phyloP scores from a whole-genome alignment of 2,888 invertebrate species.

The Pollenia griseotomentosa region DNA sequence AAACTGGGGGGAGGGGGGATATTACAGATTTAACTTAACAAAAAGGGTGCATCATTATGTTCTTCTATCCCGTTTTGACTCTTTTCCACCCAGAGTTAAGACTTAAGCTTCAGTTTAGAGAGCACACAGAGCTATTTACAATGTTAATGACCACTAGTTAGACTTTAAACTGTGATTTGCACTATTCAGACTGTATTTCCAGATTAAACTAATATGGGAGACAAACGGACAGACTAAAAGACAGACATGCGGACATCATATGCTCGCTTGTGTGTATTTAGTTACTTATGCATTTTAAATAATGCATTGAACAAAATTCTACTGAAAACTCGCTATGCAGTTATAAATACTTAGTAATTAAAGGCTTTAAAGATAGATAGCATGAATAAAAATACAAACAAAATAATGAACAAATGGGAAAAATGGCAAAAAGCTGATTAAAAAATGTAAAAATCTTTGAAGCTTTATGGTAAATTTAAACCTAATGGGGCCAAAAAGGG shows the following conservation, averaged over 20 bases:
- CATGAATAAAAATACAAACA: constrained; percentile 54
- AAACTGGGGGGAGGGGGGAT: neutral
- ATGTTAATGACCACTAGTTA: constrained; percentile 75
- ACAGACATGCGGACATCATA: constrained; percentile 9
- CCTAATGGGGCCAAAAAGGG: constrained; percentile 10
- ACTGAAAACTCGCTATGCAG: constrained; percentile 52
- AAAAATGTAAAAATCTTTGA: constrained; percentile 35
- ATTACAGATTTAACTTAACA: constrained; percentile 6
- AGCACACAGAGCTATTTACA: constrained; percentile 56
- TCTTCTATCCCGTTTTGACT: neutral
- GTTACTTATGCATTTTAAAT: constrained; percentile 25
- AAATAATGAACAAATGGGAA: neutral
- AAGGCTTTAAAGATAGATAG: constrained; percentile 68
- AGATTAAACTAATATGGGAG: constrained; percentile 67
- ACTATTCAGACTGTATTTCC: constrained; percentile 58
- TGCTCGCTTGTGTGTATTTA: constrained; percentile 15
- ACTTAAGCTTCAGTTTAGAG: constrained; percentile 16
- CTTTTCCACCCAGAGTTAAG: neutral
- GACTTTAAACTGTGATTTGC: constrained; percentile 74
- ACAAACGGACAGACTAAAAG: constrained; percentile 28
- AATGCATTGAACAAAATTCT: constrained; percentile 46
- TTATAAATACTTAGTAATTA: constrained; percentile 73
- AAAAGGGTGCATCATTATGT: constrained; percentile 69
- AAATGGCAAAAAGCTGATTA: constrained; percentile 15
- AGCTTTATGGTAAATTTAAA: constrained; percentile 29